Conservation (phyloP, 2,888 invertebrate genomes). For the Calliopum simillimum region DNA sequence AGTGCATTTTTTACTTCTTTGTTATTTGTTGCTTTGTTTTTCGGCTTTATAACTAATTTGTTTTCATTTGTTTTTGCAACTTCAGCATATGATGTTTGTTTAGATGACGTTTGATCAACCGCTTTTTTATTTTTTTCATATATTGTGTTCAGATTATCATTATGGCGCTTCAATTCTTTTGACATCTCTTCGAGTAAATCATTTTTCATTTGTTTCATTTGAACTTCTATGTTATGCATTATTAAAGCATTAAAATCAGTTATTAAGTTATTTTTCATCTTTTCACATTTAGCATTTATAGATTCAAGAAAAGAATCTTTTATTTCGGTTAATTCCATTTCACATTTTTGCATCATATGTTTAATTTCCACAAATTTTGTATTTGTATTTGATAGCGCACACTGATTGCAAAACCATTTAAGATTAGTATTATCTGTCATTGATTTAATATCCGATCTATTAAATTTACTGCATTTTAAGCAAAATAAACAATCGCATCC, state of each 20-base stretch:
- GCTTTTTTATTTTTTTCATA: too few relatives aligned
- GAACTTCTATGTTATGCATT: not conserved
- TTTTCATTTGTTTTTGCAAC: not conserved
- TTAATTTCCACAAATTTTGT: conserved; percentile 14
- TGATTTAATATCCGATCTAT: conserved; percentile 12
- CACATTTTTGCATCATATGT: conserved; percentile 7
- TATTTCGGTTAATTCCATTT: not conserved
- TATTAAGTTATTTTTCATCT: not conserved
- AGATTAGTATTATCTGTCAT: conserved; percentile 13
- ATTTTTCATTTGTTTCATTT: not conserved
- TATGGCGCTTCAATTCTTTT: not conserved
- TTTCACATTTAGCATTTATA: not conserved
- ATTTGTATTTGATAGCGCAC: not conserved
- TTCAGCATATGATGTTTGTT: not conserved
- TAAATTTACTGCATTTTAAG: conserved; percentile 15
- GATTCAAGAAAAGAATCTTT: not conserved
- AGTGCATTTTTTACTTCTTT: conserved; percentile 1
- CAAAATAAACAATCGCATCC: conserved; percentile 21
- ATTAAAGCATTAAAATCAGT: not conserved
- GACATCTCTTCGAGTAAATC: not conserved
- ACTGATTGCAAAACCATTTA: conserved; percentile 12
- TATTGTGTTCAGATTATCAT: too few relatives aligned
- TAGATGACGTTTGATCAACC: too few relatives aligned
- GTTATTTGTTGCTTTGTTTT: not conserved
- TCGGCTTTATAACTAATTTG: not conserved